A percentile compares a stretch with the other conserved stretches of the same genome.
Evolutionary conservation across 2,888 invertebrate genomes (phyloP).

Genomic region (Anorthoa munda): DNA sequence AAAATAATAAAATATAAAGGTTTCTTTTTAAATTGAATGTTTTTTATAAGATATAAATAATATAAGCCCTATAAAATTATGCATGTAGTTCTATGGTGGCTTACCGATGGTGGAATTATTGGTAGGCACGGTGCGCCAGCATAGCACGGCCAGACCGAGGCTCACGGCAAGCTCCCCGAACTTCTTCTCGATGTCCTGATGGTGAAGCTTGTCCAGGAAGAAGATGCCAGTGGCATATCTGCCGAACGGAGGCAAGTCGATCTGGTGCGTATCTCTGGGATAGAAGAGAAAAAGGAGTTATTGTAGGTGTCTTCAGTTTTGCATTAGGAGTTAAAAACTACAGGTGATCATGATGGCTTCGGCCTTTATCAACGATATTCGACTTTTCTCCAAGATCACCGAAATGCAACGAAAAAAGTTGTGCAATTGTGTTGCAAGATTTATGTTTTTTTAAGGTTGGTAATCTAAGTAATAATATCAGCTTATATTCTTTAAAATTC

Average conservation of each 20-base stretch:
- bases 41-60: background rate
- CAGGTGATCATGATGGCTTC: background rate
- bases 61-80: constrained; percentile 1
- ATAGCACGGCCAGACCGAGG: constrained; percentile 95
- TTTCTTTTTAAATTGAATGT: no score
- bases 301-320: background rate
- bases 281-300: constrained; percentile 18
- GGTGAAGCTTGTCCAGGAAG: constrained; percentile 96
- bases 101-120: constrained; percentile 96
- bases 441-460: background rate
- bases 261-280: constrained; percentile 94
- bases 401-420: background rate
- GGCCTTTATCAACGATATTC: background rate
- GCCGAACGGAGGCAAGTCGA: constrained; percentile 96
- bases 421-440: background rate
- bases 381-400: background rate
- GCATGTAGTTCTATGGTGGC: constrained; percentile 44
- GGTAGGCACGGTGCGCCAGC: constrained; percentile 98
- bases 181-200: constrained; percentile 94
- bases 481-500: background rate
- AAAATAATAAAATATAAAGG: background rate
- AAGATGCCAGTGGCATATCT: constrained; percentile 99
- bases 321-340: background rate
- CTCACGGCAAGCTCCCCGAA: constrained; percentile 96
- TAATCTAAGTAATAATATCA: background rate